These are phyloP conservation scores for Lacerta bilineata DNA, from an alignment of 2,797 vertebrate genomes.

Conservation along the genomic window DNA sequence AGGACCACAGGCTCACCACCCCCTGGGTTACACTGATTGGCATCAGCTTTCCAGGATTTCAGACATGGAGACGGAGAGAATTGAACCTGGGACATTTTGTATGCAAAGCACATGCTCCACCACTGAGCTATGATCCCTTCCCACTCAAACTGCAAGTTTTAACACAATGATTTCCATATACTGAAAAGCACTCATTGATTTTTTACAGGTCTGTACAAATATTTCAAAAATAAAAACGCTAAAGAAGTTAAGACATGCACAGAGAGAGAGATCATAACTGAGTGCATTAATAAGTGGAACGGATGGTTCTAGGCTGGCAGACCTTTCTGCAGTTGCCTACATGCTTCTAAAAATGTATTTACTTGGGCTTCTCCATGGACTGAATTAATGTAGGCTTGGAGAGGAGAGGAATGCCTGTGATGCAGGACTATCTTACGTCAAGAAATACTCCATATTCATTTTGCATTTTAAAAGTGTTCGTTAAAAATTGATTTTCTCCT, in stretches of 20 bases:
- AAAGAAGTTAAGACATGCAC: background rate
- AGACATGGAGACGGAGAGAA: too few species aligned
- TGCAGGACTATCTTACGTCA: background rate
- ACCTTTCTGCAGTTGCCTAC: background rate
- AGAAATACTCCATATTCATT: slow-evolving; percentile 19
- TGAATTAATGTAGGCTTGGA: slow-evolving; percentile 1
- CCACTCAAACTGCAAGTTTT: background rate
- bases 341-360: background rate
- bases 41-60: too few species aligned
- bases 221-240: background rate
- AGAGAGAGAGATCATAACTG: background rate
- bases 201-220: background rate
- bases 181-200: background rate
- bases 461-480: background rate
- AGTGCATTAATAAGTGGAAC: background rate
- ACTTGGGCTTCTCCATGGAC: background rate
- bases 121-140: too few species aligned
- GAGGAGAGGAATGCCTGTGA: background rate
- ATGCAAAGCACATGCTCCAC: too few species aligned
- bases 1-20: too few species aligned
- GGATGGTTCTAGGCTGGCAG: background rate
- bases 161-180: background rate
- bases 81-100: background rate
- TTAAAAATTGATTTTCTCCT: slow-evolving; percentile 34
- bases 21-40: too few species aligned